Conservation (phyloP, 1,140 invertebrate genomes). For the Saxidomus purpurata region DNA sequence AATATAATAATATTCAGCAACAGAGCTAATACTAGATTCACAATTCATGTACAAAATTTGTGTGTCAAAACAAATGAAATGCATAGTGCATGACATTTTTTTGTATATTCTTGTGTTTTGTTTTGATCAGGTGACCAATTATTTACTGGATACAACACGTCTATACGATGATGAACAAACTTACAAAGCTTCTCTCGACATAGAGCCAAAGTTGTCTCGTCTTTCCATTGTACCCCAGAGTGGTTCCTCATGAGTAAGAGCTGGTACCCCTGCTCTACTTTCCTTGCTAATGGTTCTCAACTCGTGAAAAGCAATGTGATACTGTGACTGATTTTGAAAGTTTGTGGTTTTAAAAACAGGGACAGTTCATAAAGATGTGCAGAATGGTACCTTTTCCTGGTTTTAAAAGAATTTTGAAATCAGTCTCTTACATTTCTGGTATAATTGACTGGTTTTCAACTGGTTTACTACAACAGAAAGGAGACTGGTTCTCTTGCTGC, state of each 20-base stretch:
- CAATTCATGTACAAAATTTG: too few relatives aligned
- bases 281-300: not conserved
- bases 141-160: conserved; percentile 91
- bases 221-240: conserved; percentile 78
- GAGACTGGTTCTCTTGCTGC: too few relatives aligned
- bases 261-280: not conserved
- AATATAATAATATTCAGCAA: too few relatives aligned
- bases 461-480: too few relatives aligned
- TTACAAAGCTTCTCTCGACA: conserved; percentile 93
- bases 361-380: not conserved
- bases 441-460: not conserved
- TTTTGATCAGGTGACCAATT: conserved; percentile 89
- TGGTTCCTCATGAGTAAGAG: conserved; percentile 1
- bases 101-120: too few relatives aligned
- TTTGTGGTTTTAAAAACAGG: not conserved
- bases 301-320: not conserved
- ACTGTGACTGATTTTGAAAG: not conserved
- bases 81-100: too few relatives aligned
- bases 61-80: too few relatives aligned
- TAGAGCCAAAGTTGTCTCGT: conserved; percentile 91
- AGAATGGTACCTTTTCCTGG: not conserved
- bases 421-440: not conserved
- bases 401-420: not conserved
- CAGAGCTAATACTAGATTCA: too few relatives aligned
- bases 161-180: conserved; percentile 94